These are phyloP conservation scores for Watersipora subatra DNA, from an alignment of 1,140 invertebrate species.

Conservation along the genomic window DNA sequence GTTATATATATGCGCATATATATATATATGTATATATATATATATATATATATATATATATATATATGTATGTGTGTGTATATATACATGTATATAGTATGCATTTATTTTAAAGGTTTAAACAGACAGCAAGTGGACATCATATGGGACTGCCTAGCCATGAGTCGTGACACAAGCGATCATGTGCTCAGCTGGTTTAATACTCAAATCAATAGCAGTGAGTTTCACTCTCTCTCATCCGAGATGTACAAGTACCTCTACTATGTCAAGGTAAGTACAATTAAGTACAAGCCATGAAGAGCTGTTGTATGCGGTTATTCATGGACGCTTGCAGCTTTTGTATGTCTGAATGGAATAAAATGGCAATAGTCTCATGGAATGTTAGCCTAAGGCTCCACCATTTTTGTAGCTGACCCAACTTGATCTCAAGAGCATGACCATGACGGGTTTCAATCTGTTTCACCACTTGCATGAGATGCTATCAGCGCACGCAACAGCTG, in stretches of 20 bases:
- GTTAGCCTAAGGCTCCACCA: too few relatives aligned
- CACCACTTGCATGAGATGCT: conserved; percentile 70
- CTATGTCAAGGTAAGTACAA: conserved; percentile 55
- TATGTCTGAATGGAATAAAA: too few relatives aligned
- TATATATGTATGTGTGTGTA: too few relatives aligned
- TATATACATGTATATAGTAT: too few relatives aligned
- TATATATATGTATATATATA: too few relatives aligned
- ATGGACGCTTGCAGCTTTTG: neutral
- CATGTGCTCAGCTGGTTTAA: conserved; percentile 83
- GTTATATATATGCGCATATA: too few relatives aligned
- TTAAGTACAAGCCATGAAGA: too few relatives aligned
- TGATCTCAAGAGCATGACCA: conserved; percentile 71
- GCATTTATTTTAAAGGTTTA: conserved; percentile 48
- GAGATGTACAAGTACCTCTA: conserved; percentile 77
- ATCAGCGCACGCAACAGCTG: neutral
- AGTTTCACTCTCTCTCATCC: conserved; percentile 67
- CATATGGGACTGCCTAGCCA: conserved; percentile 75
- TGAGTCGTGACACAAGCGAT: conserved; percentile 63
- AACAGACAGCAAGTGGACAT: conserved; percentile 76
- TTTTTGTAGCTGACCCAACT: conserved; percentile 56
- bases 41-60: too few relatives aligned
- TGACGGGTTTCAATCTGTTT: conserved; percentile 76
- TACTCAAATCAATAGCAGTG: conserved; percentile 64
- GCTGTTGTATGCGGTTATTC: neutral
- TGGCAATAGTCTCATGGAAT: too few relatives aligned